Evolutionary conservation across 1,140 invertebrate species (phyloP).

Genomic region (Trinorchestia longiramus): DNA sequence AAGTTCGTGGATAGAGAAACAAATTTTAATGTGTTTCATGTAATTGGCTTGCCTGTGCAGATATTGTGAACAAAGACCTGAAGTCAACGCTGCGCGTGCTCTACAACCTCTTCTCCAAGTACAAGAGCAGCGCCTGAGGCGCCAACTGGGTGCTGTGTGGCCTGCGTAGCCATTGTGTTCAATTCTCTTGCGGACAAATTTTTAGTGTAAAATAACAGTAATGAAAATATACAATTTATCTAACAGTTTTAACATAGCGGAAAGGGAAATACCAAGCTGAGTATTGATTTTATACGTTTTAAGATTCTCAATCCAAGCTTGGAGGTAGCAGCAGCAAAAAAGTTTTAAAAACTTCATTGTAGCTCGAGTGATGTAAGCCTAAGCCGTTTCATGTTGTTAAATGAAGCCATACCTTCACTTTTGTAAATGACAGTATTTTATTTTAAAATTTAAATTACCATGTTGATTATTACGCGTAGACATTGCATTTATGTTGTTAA

Average conservation of each 20-base stretch:
- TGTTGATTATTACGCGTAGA: background rate
- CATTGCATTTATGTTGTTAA: background rate
- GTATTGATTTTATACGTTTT: background rate
- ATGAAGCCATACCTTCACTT: background rate
- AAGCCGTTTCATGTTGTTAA: no score
- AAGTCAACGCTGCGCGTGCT: slow-evolving; percentile 53
- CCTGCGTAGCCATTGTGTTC: background rate
- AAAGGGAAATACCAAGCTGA: background rate
- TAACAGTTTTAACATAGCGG: background rate
- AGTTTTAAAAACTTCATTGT: no score
- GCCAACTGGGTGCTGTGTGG: background rate
- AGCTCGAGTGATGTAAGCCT: no score
- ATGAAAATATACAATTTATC: background rate
- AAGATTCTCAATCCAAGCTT: no score
- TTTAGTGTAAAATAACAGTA: background rate
- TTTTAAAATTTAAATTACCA: background rate
- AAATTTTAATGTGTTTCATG: background rate
- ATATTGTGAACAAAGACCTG: slow-evolving; percentile 56
- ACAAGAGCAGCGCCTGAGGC: slow-evolving; percentile 24
- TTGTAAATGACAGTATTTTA: background rate
- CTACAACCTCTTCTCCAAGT: slow-evolving; percentile 49
- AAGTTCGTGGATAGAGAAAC: background rate
- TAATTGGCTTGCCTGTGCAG: background rate
- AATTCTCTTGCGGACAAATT: background rate
- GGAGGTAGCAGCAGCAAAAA: no score